phyloP scores from a whole-genome alignment of 1,140 invertebrate genomes.

The Drosophila asahinai region DNA sequence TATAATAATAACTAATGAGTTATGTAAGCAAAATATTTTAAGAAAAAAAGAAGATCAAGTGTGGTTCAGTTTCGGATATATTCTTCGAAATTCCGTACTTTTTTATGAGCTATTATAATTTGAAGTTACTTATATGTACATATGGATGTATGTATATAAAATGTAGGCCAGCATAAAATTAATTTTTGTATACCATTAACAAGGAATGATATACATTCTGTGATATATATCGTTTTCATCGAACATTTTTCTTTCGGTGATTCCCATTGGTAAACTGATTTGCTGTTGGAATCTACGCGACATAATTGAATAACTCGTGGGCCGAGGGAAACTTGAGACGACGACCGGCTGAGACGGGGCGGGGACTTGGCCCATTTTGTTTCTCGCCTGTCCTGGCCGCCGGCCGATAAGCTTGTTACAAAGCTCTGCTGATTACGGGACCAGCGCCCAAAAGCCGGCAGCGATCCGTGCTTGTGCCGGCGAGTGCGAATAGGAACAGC shows the following conservation, averaged over 20 bases:
- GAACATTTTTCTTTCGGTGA: not conserved
- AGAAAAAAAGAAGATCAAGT: not conserved
- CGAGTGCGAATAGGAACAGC: conserved; percentile 34
- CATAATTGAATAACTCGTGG: conserved; percentile 38
- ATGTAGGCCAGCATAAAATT: no score
- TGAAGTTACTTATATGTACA: no score
- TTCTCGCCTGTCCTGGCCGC: conserved; percentile 37
- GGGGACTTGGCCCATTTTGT: conserved; percentile 10
- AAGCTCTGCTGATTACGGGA: conserved; percentile 35
- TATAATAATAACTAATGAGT: no score
- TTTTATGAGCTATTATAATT: no score
- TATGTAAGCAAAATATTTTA: not conserved
- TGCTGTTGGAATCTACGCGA: conserved; percentile 11
- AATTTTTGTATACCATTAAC: not conserved
- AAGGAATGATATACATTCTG: no score
- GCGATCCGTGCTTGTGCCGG: conserved; percentile 17
- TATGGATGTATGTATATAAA: no score
- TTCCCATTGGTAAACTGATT: conserved; percentile 13
- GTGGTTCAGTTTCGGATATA: not conserved
- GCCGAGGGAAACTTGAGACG: not conserved
- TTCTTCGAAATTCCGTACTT: no score
- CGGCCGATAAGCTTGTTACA: conserved; percentile 54
- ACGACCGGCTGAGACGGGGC: not conserved
- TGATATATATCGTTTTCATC: no score
- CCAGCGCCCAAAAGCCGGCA: conserved; percentile 13